These are phyloP conservation scores for Empis livida DNA, from an alignment of 2,888 invertebrate genomes.

Conservation along the genomic window DNA sequence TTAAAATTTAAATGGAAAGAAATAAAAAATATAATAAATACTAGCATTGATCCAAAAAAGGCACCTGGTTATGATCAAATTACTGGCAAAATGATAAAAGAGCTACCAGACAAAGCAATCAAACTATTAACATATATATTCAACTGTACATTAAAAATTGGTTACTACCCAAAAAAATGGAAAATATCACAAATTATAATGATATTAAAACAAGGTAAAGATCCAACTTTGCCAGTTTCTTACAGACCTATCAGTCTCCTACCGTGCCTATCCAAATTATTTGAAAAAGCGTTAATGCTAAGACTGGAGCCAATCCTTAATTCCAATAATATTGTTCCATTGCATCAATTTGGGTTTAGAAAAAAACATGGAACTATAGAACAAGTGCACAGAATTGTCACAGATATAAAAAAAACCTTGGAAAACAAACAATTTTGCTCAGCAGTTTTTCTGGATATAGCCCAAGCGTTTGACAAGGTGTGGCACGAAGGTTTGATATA, in stretches of 20 bases:
- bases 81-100: background rate
- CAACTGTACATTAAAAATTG: too few relatives aligned
- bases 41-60: background rate
- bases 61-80: background rate
- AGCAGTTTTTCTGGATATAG: background rate
- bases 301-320: background rate
- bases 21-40: background rate
- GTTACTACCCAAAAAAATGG: too few relatives aligned
- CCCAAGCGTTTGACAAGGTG: background rate
- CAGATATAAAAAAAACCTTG: background rate
- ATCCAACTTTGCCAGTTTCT: background rate
- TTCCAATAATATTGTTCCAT: background rate
- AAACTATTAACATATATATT: background rate
- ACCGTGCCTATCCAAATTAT: slow-evolving; percentile 2
- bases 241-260: background rate
- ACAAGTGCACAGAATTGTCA: background rate
- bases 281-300: background rate
- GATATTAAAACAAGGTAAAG: slow-evolving; percentile 3
- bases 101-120: background rate
- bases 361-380: background rate
- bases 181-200: slow-evolving; percentile 1
- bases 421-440: background rate
- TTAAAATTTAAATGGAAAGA: too few relatives aligned
- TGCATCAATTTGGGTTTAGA: background rate
- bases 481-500: background rate